These are phyloP conservation scores for Pipa parva DNA, from an alignment of 2,113 vertebrate species.

Conservation along the genomic window DNA sequence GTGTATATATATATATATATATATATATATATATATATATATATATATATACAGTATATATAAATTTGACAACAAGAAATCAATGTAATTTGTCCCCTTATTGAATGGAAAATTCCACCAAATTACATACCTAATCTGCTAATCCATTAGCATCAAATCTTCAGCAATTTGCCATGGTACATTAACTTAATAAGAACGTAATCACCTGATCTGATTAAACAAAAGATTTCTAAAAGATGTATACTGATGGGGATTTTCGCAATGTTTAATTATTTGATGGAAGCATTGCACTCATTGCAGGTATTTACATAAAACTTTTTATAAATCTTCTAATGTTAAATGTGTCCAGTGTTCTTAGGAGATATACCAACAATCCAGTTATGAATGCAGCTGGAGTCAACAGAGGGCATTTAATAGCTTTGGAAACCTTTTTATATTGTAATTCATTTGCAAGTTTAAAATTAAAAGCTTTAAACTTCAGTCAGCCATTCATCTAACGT, in stretches of 20 bases:
- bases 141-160: slow-evolving; percentile 4
- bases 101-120: background rate
- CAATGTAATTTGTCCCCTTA: too few species aligned
- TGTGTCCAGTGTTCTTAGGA: background rate
- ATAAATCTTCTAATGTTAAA: slow-evolving; percentile 7
- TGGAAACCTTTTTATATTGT: background rate
- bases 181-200: background rate
- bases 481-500: background rate
- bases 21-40: too few species aligned
- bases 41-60: too few species aligned
- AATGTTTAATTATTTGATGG: slow-evolving; percentile 14
- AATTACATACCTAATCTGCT: background rate
- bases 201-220: slow-evolving; percentile 13
- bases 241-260: background rate
- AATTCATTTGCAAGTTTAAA: slow-evolving; percentile 1
- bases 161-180: background rate
- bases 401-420: background rate
- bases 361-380: background rate
- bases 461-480: slow-evolving; percentile 9
- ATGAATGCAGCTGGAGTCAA: background rate
- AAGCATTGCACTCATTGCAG: background rate
- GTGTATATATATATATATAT: too few species aligned
- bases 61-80: background rate
- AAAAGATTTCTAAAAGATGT: slow-evolving; percentile 9
- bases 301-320: slow-evolving; percentile 5